Percentiles rank a stretch among this genome's conserved stretches.
Conservation (phyloP, 2,888 invertebrate species). For the Oxyteleia sp. region DNA sequence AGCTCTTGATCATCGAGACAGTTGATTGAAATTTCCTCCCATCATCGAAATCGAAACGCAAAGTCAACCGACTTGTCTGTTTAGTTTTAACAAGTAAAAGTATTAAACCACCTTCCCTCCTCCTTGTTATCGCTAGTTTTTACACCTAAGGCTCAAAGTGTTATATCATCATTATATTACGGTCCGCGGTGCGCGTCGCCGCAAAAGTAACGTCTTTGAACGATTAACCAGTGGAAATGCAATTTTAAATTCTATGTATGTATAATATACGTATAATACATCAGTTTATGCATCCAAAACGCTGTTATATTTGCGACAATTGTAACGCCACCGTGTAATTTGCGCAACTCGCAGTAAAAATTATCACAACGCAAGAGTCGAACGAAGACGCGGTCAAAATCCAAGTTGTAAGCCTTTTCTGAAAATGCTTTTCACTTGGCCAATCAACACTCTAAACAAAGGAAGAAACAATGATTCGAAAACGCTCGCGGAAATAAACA, state of each 20-base stretch:
- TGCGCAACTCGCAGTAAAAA: slow-evolving; percentile 42
- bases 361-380: slow-evolving; percentile 65
- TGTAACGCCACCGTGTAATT: slow-evolving; percentile 27
- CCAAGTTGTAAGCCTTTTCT: slow-evolving; percentile 6
- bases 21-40: no score
- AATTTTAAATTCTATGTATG: slow-evolving; percentile 36
- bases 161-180: no score
- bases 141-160: no score
- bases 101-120: no score
- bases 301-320: slow-evolving; percentile 21
- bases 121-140: no score
- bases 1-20: no score
- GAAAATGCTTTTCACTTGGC: slow-evolving; percentile 12
- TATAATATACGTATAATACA: slow-evolving; percentile 38
- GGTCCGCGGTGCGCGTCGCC: no score
- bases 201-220: no score
- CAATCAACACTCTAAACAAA: slow-evolving; percentile 32
- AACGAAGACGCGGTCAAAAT: slow-evolving; percentile 37
- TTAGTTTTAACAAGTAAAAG: no score
- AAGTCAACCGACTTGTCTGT: no score
- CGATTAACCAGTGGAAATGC: no score
- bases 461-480: slow-evolving; percentile 46
- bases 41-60: no score
- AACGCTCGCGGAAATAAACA: slow-evolving; percentile 25
- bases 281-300: slow-evolving; percentile 18